Evolutionary conservation across 92 coral and sea anemone genomes (phyloP), one percentile per base, ranked within the genome.

Genomic region (Umimayanthus kanabou): DNA sequence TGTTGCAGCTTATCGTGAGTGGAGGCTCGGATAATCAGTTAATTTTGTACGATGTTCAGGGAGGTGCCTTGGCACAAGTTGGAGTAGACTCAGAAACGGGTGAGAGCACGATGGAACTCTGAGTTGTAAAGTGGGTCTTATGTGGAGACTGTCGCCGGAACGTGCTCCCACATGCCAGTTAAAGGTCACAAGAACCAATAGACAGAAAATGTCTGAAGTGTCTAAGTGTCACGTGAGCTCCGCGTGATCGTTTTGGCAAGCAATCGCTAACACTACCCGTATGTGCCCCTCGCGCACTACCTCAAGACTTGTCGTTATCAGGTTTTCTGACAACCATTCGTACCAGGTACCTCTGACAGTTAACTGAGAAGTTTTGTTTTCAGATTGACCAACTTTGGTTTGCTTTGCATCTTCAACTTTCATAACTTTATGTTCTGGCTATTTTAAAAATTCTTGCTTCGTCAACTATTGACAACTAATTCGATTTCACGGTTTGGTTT

Each of bases 1-100:
- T 39, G 39, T 77, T 80, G 74, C 93, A 97, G 99, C 85, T 90
- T 26, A 91, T 97, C 6, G 67, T 89, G 26, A 97, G 99, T 81
- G 99, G 99, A 39, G 99, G 99, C 33, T 93, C 99, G 45, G 99
- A 95, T 61, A 97, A 97, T 90, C 97, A 97, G 92, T 81, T 97
- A 83, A 94, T 97, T 69, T 88, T 94, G 81, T 96, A 92, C 82
- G 94, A 95, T 75, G 92, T 92, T 77, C 96, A 95, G 37, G 95
- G 92, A 25, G 91, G 91, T 43, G 88, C 90, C 80, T 87, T 87
- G 91, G 85, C 88, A 74, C 89, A 88, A 73, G 84, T 79, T 39
- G 93, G 80, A 71, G 77, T 83, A 11, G 87, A 83, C 43, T 70
- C 87, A 13, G 87, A 83, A 39, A 83, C 87, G 25, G 87, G 87